These are phyloP conservation scores for Nemotelus nigrinus DNA, from an alignment of 2,888 invertebrate species.

Conservation along the genomic window DNA sequence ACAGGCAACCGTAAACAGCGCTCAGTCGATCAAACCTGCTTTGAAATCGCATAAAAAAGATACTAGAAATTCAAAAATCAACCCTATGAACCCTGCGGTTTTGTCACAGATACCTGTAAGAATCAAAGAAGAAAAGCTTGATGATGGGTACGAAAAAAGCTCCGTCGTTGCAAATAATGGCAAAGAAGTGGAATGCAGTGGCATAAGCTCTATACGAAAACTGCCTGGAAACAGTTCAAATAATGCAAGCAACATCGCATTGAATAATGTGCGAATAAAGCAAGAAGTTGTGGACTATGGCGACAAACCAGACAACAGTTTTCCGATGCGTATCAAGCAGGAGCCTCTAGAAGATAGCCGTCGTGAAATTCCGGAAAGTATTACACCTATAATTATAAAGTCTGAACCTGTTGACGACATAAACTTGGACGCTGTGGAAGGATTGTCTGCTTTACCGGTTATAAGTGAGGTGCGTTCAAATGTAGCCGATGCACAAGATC, in stretches of 20 bases:
- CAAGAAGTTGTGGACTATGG: conserved; percentile 52
- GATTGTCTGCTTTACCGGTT: background rate
- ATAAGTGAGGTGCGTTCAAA: background rate
- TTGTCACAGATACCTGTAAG: conserved; percentile 32
- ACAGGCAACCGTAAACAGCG: too few species aligned
- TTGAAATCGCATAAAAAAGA: too few species aligned
- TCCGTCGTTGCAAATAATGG: background rate
- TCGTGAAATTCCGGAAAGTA: background rate
- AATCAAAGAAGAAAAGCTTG: conserved; percentile 53
- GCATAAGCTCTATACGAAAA: background rate
- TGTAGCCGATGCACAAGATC: background rate
- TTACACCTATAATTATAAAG: background rate
- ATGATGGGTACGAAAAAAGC: conserved; percentile 46
- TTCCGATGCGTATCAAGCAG: too few species aligned
- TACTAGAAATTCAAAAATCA: background rate
- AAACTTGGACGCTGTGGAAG: background rate
- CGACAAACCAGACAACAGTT: too few species aligned
- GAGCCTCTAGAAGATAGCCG: too few species aligned
- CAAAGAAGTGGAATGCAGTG: conserved; percentile 30
- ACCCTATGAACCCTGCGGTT: conserved; percentile 23
- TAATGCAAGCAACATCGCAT: conserved; percentile 45
- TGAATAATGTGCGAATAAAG: conserved; percentile 54
- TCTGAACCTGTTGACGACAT: background rate
- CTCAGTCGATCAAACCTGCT: too few species aligned
- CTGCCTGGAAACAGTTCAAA: background rate